A percentile compares a stretch with the other conserved stretches of the same genome.
phyloP scores from a whole-genome alignment of 1,140 invertebrate genomes.

The Tigriopus japonicus region DNA sequence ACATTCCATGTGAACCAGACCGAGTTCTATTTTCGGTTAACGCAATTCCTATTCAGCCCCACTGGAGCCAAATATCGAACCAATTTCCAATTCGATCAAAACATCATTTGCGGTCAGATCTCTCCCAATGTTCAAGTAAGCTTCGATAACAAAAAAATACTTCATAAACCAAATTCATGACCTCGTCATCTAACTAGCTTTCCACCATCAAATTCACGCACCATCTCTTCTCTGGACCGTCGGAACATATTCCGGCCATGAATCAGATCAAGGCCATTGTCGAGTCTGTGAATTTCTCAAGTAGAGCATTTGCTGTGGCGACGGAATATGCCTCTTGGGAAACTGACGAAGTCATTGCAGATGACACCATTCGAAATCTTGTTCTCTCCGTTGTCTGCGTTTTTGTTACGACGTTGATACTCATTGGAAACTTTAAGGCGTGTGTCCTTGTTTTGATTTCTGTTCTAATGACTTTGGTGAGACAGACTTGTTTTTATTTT shows the following conservation, averaged over 20 bases:
- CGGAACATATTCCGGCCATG: conserved; percentile 51
- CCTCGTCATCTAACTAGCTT: neutral
- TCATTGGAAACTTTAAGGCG: conserved; percentile 55
- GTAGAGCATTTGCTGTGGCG: conserved; percentile 32
- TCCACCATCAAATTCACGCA: conserved; percentile 16
- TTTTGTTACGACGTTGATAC: conserved; percentile 50
- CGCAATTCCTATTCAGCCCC: conserved; percentile 43
- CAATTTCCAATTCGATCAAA: neutral
- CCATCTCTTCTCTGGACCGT: conserved; percentile 32
- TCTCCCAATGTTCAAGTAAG: neutral
- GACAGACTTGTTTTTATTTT: conserved; percentile 11
- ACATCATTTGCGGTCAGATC: neutral
- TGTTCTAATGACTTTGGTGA: conserved; percentile 48
- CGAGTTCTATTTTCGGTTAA: neutral
- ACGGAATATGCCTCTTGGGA: conserved; percentile 50
- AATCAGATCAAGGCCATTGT: conserved; percentile 37
- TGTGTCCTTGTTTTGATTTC: conserved; percentile 57
- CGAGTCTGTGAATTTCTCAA: conserved; percentile 32
- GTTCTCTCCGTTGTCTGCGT: conserved; percentile 55
- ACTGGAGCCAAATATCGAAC: conserved; percentile 39
- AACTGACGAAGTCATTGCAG: conserved; percentile 49
- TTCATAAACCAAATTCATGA: neutral
- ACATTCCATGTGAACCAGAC: too few relatives aligned
- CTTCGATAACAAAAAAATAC: neutral
- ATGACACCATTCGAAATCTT: conserved; percentile 56